Base-by-base conservation (phyloP, 2,113 vertebrate genomes). In the Cynopterus brachyotis region DNA sequence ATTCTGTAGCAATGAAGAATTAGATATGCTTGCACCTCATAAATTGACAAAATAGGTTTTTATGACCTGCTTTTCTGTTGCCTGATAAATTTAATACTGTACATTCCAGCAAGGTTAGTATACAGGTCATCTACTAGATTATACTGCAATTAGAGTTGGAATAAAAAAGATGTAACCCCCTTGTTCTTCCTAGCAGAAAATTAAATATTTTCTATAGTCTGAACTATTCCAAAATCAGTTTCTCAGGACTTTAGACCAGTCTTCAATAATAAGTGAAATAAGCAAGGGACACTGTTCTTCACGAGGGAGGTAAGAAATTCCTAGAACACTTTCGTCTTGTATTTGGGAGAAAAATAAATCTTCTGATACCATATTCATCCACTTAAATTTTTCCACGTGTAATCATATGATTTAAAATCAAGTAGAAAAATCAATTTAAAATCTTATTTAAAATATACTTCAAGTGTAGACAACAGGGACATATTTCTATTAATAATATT, bases 171-270 rank as follows among this genome's bases (percentile, higher is more conserved):
- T 0, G 32, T 42, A 72, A 79, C 42, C 22, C 17, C 20, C 59
- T 81, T 88, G 32, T 66, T 89, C n/a, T 94, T 86, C 37, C 24
- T 64, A 81, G 53, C 37, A 91, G 62, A 92, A 80, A 96, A 84
- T 78, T 67, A 88, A 87, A 87, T 16, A 87, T 62, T 79, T 91
- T 93, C 37, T 91, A 9, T 64, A 76, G 67, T 93, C 32, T 28
- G 70, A 86, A 85, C 20, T 78, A 47, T 66, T 88, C 32, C 9
- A 69, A 70, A 95, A 12, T 91, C 50, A 84, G 53, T 76, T 95
- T 95, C n/a, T 22, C 37, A 57, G 12, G 88, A 76, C 1, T 83
- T 96, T 76, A 37, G 42, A 40, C 30, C 32, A 73, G 40, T 35
- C 82, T 94, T 94, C 64, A 89, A 40, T 84, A 26, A 32, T 19